These are phyloP conservation scores for Tiliacea aurago DNA, from an alignment of 2,888 invertebrate genomes.

Conservation along the genomic window DNA sequence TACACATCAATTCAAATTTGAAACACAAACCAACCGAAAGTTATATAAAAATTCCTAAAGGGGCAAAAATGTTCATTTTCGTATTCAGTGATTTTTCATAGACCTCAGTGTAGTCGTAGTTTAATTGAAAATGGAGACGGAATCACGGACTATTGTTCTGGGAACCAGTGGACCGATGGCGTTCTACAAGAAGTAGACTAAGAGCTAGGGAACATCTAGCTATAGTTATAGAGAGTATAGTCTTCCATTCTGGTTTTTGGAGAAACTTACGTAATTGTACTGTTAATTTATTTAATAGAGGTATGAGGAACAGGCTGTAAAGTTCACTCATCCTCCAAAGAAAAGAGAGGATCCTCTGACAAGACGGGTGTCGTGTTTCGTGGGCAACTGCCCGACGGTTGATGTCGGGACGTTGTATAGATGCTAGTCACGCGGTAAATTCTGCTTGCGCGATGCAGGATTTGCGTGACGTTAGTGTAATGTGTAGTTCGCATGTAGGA, in stretches of 20 bases:
- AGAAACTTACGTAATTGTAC: background rate
- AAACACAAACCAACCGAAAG: slow-evolving; percentile 3
- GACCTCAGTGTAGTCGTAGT: background rate
- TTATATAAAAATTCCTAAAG: background rate
- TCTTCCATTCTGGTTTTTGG: background rate
- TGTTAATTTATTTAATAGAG: too few relatives aligned
- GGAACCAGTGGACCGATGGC: background rate
- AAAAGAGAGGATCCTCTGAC: too few relatives aligned
- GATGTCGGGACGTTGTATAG: too few relatives aligned
- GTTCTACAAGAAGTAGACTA: slow-evolving; percentile 17
- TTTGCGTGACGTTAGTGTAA: too few relatives aligned
- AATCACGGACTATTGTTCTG: slow-evolving; percentile 10
- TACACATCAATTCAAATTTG: slow-evolving; percentile 26
- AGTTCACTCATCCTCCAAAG: too few relatives aligned
- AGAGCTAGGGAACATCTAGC: slow-evolving; percentile 14
- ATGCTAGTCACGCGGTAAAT: too few relatives aligned
- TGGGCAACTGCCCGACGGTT: too few relatives aligned
- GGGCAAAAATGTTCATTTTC: slow-evolving; percentile 10
- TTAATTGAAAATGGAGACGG: slow-evolving; percentile 19
- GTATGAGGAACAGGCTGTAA: too few relatives aligned
- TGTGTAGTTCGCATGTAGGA: too few relatives aligned
- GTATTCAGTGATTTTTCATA: slow-evolving; percentile 12
- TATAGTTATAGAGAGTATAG: background rate
- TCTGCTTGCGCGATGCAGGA: too few relatives aligned
- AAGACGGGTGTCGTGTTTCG: too few relatives aligned